Conservation (phyloP, 2,797 vertebrate genomes). For the Iguana delicatissima region DNA sequence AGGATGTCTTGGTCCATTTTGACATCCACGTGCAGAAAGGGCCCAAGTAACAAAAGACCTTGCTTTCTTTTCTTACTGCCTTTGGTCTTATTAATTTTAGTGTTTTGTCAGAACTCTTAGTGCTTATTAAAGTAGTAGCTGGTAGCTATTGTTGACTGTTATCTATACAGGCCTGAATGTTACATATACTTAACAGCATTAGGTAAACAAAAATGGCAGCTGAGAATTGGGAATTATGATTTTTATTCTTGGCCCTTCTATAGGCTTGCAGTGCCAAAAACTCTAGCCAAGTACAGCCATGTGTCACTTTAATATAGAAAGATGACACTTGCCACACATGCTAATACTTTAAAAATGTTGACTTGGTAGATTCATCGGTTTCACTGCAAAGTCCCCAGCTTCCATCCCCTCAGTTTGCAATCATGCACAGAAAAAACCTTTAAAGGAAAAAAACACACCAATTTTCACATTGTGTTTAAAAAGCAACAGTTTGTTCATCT, state of each 20-base stretch:
- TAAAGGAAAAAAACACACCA: neutral
- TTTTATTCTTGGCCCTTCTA: conserved; percentile 23
- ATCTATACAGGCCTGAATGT: conserved; percentile 13
- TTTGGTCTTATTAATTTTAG: conserved; percentile 18
- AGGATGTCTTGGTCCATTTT: too few species aligned
- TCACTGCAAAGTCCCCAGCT: neutral
- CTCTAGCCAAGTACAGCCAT: conserved; percentile 8
- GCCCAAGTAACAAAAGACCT: neutral
- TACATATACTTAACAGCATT: conserved; percentile 21
- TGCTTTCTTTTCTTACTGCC: neutral
- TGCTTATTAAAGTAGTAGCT: conserved; percentile 15
- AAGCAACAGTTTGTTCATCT: too few species aligned
- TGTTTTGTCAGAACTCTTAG: conserved; percentile 18
- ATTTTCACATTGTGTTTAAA: too few species aligned
- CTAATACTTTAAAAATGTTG: neutral
- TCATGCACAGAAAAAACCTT: too few species aligned
- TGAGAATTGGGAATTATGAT: conserved; percentile 23
- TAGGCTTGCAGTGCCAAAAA: conserved; percentile 1
- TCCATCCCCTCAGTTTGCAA: neutral
- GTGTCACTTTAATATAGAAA: conserved; percentile 6
- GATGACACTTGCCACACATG: neutral
- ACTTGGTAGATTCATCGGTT: neutral
- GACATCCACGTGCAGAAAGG: too few species aligned
- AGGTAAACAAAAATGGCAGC: conserved; percentile 19
- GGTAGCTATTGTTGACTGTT: conserved; percentile 8